Base-by-base conservation (phyloP, 2,888 invertebrate species). In the Eutolmus rufibarbis region DNA sequence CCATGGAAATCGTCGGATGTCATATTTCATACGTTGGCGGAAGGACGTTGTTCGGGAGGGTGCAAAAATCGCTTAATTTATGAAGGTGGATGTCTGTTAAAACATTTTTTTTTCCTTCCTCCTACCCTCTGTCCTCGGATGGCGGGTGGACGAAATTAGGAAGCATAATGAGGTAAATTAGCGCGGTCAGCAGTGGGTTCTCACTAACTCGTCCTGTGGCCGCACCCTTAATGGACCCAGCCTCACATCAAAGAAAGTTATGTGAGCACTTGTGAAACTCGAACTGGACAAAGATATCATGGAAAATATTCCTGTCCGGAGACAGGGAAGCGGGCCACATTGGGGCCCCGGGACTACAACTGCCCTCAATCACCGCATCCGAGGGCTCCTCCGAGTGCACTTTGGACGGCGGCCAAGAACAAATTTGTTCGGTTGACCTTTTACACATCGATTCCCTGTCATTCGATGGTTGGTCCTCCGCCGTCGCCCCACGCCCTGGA, bases 1-100 rank as follows among this genome's bases (percentile, higher is more conserved):
- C 85, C 74, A 74, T 85, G 74, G 85, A 85, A 43, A 85, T 74
- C 37, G 74, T 85, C 74, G 85, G 74, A 74, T 85, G 85, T 85
- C 85, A 56, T 85, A 85, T 74, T 85, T 85, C 85, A 85, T 74
- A 74, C 46, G 40, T 66, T 85, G 23, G 28, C 37, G 85, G 85
- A 85, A 85, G 85, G 85, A 85, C 74, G 74, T 85, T 43, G 85
- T 85, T 85, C 85, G 74, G 85, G 34, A 74, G 46, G 85, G 74
- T 19, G 40, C 66, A 57, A 82, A 82, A 66, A 66, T 82, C 82
- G 57, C 28, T 66, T 82, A 82, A 82, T 82, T 82, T 82, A 82
- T 37, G 51, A 28, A 46, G 14, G 34, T 51, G 43, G 31, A 4
- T 79, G n/a, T 79, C 51, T 28, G 46, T 46, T 79, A 79, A 79